Conservation (phyloP, 2,888 invertebrate genomes). For the Drosophila lutescens region DNA sequence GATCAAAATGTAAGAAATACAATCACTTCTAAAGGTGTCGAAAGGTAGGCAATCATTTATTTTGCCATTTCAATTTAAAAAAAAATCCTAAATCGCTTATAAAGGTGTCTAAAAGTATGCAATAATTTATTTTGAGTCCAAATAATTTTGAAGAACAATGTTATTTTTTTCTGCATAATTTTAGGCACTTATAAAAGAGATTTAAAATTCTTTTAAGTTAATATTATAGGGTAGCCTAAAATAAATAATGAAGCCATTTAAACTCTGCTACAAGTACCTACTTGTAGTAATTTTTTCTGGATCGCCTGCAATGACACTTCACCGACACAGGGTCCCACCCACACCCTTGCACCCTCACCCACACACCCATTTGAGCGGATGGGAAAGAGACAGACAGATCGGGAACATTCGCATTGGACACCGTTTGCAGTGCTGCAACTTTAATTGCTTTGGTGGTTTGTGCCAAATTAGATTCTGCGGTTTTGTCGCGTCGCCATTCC, state of each 20-base stretch:
- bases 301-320: slow-evolving; percentile 23
- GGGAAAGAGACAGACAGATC: slow-evolving; percentile 27
- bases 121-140: too few relatives aligned
- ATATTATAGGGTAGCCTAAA: too few relatives aligned
- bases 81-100: neutral
- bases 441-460: slow-evolving; percentile 81
- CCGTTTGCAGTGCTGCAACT: slow-evolving; percentile 67
- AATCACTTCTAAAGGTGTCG: neutral
- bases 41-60: neutral
- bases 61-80: too few relatives aligned
- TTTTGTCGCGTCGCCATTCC: slow-evolving; percentile 70
- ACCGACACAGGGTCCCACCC: neutral
- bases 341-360: neutral
- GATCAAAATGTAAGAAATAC: neutral
- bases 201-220: too few relatives aligned
- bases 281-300: neutral
- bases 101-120: neutral
- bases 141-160: too few relatives aligned
- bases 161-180: too few relatives aligned
- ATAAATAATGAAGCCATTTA: neutral
- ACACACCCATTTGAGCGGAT: neutral
- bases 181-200: too few relatives aligned
- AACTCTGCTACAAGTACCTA: neutral
- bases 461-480: slow-evolving; percentile 76
- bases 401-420: slow-evolving; percentile 47